A percentile compares a stretch with the other conserved stretches of the same genome.
Conservation (phyloP, 2,797 vertebrate genomes). For the Sebastes paucispinis region DNA sequence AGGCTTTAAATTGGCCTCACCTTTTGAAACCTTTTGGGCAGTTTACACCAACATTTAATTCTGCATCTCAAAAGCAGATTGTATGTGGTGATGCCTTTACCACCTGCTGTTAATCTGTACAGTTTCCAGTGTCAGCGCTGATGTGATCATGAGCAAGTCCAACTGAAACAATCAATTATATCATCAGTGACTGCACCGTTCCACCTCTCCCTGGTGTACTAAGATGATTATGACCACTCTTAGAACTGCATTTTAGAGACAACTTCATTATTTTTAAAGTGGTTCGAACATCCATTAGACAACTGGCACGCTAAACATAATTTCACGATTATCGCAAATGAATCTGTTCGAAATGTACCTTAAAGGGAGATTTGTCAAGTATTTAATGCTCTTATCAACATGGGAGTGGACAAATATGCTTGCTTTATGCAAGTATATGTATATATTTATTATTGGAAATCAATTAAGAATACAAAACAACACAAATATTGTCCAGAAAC, state of each 20-base stretch:
- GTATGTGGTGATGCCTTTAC: not conserved
- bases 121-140: not conserved
- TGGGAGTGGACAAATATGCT: too few relatives aligned
- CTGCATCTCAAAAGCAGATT: not conserved
- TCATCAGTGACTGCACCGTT: not conserved
- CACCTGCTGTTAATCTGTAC: not conserved
- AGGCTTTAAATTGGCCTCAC: not conserved
- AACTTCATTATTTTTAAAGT: not conserved
- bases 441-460: too few relatives aligned
- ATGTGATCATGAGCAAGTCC: not conserved
- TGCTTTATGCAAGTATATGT: too few relatives aligned
- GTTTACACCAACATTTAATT: slow-evolving; percentile 1
- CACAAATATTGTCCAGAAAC: too few relatives aligned
- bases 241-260: not conserved
- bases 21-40: not conserved
- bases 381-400: too few relatives aligned
- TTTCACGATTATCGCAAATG: not conserved
- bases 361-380: too few relatives aligned
- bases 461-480: too few relatives aligned
- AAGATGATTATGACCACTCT: not conserved
- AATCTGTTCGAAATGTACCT: too few relatives aligned
- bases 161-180: not conserved
- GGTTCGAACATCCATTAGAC: not conserved
- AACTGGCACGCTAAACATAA: not conserved
- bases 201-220: not conserved